Evolutionary conservation across 2,113 vertebrate genomes (phyloP), one percentile per base, ranked within the genome.

Genomic region (Perognathus longimembris): DNA sequence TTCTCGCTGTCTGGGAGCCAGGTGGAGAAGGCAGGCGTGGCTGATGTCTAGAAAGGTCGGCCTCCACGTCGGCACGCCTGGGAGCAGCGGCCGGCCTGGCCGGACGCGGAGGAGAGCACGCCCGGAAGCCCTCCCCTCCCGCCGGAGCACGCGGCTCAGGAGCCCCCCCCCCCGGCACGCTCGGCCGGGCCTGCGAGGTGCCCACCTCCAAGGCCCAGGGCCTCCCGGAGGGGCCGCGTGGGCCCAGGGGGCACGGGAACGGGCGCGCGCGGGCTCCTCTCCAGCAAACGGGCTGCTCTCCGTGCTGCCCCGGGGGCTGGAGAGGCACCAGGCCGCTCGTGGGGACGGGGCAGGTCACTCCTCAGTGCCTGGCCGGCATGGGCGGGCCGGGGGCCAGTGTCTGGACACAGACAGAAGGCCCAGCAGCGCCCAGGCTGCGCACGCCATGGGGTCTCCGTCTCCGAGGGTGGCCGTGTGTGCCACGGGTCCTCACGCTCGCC

Each of bases 21-120:
- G 66, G 59, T 50, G n/a, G n/a, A 59, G 32, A 34, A 86, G 45
- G 1, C 9, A n/a, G 7, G 57, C 1, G n/a, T 0, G 22, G 64
- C 34, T 30, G 2, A 7, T 61, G 21, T 59, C 67, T 0, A 7
- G 74, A 57, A 84, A 92, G 87, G 59, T 69, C 67, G 15, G 50
- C 17, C 30, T 38, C 14, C 4, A 2, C 0, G 1, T 7, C 1
- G 0, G 32, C 1, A 1, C 17, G 1, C 6, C 7, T 0, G 0
- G 38, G 42, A 54, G 50, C 50, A 24, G 5, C 2, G 12, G 12
- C 32, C 38, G 5, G 70, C 30, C 34, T 21, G 40, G 4, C 30
- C 0, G n/a, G 59, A 32, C 45, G 28, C 4, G 36, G 50, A 4
- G 30, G 28, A 21, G 9, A 11, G 3, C 7, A 18, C 1, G 36